These are phyloP conservation scores for Hippolais icterina DNA, from an alignment of 2,113 vertebrate species.

Conservation along the genomic window DNA sequence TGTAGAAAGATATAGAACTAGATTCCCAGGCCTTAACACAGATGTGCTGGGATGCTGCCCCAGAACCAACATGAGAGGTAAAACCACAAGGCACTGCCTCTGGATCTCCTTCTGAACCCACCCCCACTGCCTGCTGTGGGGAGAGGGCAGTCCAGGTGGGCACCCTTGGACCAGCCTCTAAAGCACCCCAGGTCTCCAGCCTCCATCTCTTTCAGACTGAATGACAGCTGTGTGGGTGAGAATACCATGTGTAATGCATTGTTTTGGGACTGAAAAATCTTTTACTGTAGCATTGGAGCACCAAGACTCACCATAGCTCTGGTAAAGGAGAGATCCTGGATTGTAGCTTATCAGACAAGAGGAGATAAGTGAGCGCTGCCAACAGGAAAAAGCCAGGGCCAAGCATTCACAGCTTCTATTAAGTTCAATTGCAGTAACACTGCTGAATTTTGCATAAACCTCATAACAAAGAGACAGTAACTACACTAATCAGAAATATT, in stretches of 20 bases:
- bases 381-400: not conserved
- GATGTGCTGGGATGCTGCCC: not conserved
- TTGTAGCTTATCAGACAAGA: not conserved
- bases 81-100: fast-evolving
- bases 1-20: not conserved
- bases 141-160: too few species aligned
- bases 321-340: not conserved
- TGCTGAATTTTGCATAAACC: not conserved
- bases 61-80: not conserved
- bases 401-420: not conserved
- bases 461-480: not conserved
- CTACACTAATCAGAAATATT: not conserved
- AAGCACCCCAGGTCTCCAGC: not conserved
- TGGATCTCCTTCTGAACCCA: not conserved
- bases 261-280: not conserved
- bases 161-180: not conserved
- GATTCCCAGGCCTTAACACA: not conserved
- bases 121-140: not conserved
- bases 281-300: not conserved
- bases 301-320: not conserved
- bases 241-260: not conserved
- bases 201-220: not conserved
- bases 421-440: not conserved
- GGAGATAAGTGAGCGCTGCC: not conserved
- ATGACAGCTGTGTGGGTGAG: not conserved